Base-by-base conservation (phyloP, 2,888 invertebrate species). In the Tetragnatha montana region DNA sequence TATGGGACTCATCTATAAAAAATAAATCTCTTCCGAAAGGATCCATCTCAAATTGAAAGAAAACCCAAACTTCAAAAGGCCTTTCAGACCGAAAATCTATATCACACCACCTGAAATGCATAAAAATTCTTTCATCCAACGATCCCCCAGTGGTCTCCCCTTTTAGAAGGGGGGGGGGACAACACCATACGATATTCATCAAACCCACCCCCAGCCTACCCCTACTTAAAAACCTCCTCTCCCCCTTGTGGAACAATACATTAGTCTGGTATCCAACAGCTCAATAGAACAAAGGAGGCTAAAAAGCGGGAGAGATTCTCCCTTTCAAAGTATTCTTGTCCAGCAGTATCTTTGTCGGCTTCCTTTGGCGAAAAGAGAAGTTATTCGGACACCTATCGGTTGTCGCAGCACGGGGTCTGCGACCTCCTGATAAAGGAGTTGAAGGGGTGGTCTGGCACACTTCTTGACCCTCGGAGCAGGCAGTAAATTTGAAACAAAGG, bases 341-440 rank as follows among this genome's bases (percentile, higher is more conserved):
- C 0, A 50, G 49, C 49, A 75, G n/a, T 49, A 81, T 47, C 81
- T 81, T 81, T 81, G 81, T 81, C 81, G 81, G 81, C 19, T 49
- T 70, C n/a, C 81, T 49, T 68, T 49, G n/a, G 35, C 7, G 19
- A 78, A 35, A 49, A 35, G n/a, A 17, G 35, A n/a, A 71, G 71
- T 81, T 81, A 81, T 70, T 69, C 21, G 47, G 81, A 35, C 81
- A 81, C 81, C 81, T 70, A 35, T 12, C 7, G 81, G 69, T 35
- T 49, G 81, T 49, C 69, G n/a, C 81, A n/a, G 47, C 81, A 69
- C 22, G 19, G 17, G 70, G 70, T 71, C 19, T 70, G 70, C 70
- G 8, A 70, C 14, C 81, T 69, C n/a, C 19, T 35, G 47, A 35
- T 35, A 81, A 68, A 81, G 70, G 68, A 47, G 68, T 21, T 22